Base-by-base conservation (phyloP, 2,797 vertebrate genomes). In the Centropyge bicolor region DNA sequence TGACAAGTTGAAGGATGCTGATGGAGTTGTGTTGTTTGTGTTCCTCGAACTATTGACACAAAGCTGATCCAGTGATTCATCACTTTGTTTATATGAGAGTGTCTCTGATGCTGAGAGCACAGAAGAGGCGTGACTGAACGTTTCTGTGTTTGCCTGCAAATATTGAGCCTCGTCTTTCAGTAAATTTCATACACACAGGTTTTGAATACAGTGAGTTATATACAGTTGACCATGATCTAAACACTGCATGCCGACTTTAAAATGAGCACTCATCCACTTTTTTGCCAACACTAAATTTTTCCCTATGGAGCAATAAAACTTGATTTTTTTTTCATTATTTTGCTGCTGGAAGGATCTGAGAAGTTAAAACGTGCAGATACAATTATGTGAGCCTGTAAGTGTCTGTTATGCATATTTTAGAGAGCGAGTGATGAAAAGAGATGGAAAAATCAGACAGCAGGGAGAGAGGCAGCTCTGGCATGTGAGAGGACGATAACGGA, bases 401-500 rank as follows among this genome's bases (percentile, higher is more conserved):
- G 38, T 72, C 45, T 76, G 17, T 24, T 38, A 40, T 61, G 41
- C 46, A 49, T 35, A 43, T 68, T 74, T 51, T 27, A n/a, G 20
- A 84, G 55, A 51, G 27, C 3, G 31, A 72, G 31, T 38, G 41
- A 52, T 46, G 17, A 79, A 62, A 86, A 51, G 61, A 69, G 49
- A 62, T 56, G 43, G 41, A 48, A 76, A 76, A 76, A 65, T 11
- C 38, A 60, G 62, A 79, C 75, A 80, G 74, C 85, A 76, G 67
- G 65, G 63, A 73, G 61, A 70, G 71, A 76, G 45, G 70, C 81
- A 61, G 71, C 64, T 66, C 80, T 73, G 82, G 82, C 77, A 74
- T 56, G 74, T 54, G 73, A 49, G 70, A 74, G 66, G 45, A 77
- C 6, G 49, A 83, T 83, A 83, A 83, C 36, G n/a, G 62, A 77